Percentiles rank a stretch among this genome's conserved stretches.
Evolutionary conservation across 2,888 invertebrate genomes (phyloP).

Genomic region (Tupiocoris notatus): DNA sequence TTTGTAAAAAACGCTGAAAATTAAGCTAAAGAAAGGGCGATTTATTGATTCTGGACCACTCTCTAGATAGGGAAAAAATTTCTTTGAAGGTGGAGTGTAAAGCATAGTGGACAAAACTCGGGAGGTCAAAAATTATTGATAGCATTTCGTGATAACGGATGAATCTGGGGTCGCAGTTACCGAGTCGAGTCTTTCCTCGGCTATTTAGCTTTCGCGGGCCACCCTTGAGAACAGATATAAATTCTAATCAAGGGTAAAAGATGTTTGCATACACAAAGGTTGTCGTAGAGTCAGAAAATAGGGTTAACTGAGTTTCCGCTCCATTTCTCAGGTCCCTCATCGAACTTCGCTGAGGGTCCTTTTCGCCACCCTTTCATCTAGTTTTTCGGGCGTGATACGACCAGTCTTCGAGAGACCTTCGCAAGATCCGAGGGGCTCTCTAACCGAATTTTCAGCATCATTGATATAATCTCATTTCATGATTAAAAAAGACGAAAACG

Average conservation of each 20-base stretch:
- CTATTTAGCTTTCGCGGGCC: neutral
- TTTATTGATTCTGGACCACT: too few species aligned
- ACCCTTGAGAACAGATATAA: constrained; percentile 12
- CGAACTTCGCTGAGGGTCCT: neutral
- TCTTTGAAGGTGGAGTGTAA: too few species aligned
- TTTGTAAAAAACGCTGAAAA: too few species aligned
- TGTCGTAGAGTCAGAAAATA: constrained; percentile 4
- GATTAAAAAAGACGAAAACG: neutral
- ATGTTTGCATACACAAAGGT: constrained; percentile 42
- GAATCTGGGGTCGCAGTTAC: too few species aligned
- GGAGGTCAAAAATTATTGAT: too few species aligned
- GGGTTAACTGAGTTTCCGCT: constrained; percentile 37
- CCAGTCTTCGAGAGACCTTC: neutral
- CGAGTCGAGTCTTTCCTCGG: too few species aligned
- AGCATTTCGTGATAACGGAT: too few species aligned
- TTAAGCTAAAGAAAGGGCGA: too few species aligned
- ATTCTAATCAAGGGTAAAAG: constrained; percentile 34
- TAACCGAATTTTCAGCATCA: constrained; percentile 44
- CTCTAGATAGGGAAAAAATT: too few species aligned
- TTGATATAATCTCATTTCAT: constrained; percentile 44
- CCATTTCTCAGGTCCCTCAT: constrained; percentile 42
- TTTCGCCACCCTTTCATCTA: neutral
- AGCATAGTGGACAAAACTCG: too few species aligned
- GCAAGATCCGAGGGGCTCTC: neutral
- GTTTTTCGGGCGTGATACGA: neutral